Percentiles rank a stretch among this genome's conserved stretches.
These are phyloP conservation scores for Salarias fasciatus DNA, from an alignment of 2,797 vertebrate genomes.

Conservation along the genomic window DNA sequence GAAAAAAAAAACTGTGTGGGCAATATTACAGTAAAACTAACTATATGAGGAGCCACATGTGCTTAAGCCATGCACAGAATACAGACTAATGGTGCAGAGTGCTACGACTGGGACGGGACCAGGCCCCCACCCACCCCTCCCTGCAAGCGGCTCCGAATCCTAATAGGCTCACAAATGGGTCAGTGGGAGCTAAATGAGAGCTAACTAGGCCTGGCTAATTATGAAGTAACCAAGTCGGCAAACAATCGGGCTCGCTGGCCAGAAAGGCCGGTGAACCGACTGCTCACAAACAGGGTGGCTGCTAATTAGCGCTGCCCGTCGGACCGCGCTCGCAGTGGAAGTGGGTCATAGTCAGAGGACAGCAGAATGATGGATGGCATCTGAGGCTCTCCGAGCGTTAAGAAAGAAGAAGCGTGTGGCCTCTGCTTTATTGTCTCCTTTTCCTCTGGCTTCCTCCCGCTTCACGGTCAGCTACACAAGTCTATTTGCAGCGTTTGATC, in stretches of 20 bases:
- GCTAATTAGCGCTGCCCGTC: constrained; percentile 42
- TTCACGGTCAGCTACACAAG: constrained; percentile 1
- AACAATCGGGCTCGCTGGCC: constrained; percentile 38
- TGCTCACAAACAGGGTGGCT: constrained; percentile 27
- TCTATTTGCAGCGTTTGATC: constrained; percentile 20
- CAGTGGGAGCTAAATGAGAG: constrained; percentile 55
- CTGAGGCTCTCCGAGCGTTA: constrained; percentile 4
- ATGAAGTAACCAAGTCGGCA: constrained; percentile 46
- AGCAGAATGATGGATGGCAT: constrained; percentile 23
- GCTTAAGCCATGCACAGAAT: background rate
- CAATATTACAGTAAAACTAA: constrained; percentile 52
- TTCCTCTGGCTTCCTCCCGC: background rate
- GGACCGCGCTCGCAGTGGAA: constrained; percentile 29
- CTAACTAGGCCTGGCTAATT: constrained; percentile 53
- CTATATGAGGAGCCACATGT: constrained; percentile 37
- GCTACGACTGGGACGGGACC: constrained; percentile 57
- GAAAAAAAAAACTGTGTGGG: constrained; percentile 40
- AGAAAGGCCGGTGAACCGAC: constrained; percentile 35
- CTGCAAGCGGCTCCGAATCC: constrained; percentile 60
- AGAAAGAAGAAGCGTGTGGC: background rate
- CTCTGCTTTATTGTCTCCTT: background rate
- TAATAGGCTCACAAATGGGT: constrained; percentile 66
- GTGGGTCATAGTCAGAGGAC: constrained; percentile 42
- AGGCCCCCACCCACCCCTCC: too few relatives aligned
- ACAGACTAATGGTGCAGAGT: constrained; percentile 45